These are phyloP conservation scores for Cantharis rufa DNA, from an alignment of 2,888 invertebrate genomes.

Conservation along the genomic window DNA sequence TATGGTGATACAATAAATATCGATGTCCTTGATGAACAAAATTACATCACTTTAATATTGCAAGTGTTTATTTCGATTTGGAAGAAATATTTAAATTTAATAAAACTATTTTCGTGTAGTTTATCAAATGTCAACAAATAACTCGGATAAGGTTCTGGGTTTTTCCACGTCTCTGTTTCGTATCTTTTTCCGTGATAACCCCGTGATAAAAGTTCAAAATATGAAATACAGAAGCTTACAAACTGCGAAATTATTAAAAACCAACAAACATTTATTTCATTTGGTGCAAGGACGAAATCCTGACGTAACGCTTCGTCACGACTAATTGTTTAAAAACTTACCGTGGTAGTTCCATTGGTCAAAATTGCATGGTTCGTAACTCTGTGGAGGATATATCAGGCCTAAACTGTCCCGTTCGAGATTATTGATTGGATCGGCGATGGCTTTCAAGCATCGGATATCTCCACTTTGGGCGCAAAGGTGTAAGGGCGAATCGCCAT, in stretches of 20 bases:
- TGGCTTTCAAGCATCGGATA: conserved; percentile 70
- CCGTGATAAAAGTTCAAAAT: background rate
- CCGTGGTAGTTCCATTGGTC: conserved; percentile 86
- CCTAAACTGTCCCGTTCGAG: conserved; percentile 49
- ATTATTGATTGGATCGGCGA: conserved; percentile 70
- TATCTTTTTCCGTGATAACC: background rate
- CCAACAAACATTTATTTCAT: background rate
- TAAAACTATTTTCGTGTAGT: background rate
- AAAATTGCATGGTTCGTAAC: conserved; percentile 60
- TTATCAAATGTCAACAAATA: background rate
- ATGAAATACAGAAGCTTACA: background rate
- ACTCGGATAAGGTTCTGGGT: background rate
- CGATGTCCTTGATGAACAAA: background rate
- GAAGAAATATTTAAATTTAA: background rate
- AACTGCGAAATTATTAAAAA: background rate
- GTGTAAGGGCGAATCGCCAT: conserved; percentile 87
- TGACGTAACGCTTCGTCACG: background rate
- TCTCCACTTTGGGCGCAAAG: conserved; percentile 76
- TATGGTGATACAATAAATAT: background rate
- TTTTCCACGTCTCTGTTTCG: background rate
- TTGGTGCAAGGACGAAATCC: conserved; percentile 10
- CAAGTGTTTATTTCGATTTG: background rate
- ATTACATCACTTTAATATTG: background rate
- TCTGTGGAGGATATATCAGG: conserved; percentile 49
- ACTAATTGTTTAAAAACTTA: conserved; percentile 57